Evolutionary conservation across 2,888 invertebrate genomes (phyloP), one percentile per base, ranked within the genome.

Genomic region (Dryadula phaetusa): DNA sequence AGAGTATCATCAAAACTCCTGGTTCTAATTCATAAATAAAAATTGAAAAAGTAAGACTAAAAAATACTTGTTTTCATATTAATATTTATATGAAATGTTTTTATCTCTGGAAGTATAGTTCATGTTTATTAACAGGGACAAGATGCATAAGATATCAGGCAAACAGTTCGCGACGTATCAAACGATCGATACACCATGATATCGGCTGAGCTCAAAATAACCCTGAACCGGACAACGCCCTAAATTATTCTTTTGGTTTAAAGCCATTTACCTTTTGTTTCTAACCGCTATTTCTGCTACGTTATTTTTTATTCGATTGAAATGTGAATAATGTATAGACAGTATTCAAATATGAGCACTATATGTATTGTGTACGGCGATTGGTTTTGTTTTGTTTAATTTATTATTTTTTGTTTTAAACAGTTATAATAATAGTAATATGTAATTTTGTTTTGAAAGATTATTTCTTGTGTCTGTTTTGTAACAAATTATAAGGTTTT

Each of bases 161-260:
- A 54, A 34, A 64, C 49, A 62, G 58, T 65, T 62, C 42, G 69
- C 65, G 56, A 67, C 63, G 61, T 64, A 63, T 64, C 54, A 22
- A 54, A 47, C 69, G 74, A 74, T 76, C 76, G 76, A 75, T 76
- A 72, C 62, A 44, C 65, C 64, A 65, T 64, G 73, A 72, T 74
- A 73, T 71, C 72, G 71, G 62, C 70, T 65, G 65, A 69, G 70
- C 71, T 72, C 67, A 68, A 72, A 73, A 74, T 72, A 73, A 70
- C 64, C 70, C 42, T 65, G 61, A 70, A 62, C 62, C 58, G 67
- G 67, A 64, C 65, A 65, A 65, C 65, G 69, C 49, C 69, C 66
- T 69, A 37, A 54, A 34, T 65, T 69, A 62, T 52, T 62, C 52
- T 58, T 61, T 34, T 66, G 52, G 69, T 62, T 44, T 64, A 53